A percentile compares a stretch with the other conserved stretches of the same genome.
These are phyloP conservation scores for Amphimedon queenslandica DNA, from an alignment of 37 sponge, comb jelly and placozoan species.

Conservation along the genomic window DNA sequence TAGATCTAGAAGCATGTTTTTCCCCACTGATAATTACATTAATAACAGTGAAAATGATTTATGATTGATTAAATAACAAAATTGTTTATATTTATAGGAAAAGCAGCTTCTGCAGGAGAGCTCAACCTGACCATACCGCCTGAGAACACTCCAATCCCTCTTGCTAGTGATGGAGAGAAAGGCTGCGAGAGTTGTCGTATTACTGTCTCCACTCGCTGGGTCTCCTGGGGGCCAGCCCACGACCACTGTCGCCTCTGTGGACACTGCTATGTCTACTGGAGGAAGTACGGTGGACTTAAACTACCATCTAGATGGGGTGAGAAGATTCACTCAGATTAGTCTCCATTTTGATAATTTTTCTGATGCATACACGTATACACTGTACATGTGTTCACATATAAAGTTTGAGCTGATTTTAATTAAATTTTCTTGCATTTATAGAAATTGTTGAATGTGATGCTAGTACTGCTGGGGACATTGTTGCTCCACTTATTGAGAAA, in stretches of 20 bases:
- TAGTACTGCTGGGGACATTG: neutral
- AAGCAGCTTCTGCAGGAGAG: constrained; percentile 62
- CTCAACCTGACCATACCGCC: constrained; percentile 40
- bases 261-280: constrained; percentile 87
- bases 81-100: constrained; percentile 26
- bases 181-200: constrained; percentile 79
- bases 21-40: too few species aligned
- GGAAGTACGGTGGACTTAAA: constrained; percentile 93
- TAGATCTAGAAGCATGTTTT: too few species aligned
- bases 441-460: neutral
- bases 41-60: too few species aligned
- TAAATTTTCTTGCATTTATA: neutral
- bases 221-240: constrained; percentile 82
- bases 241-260: constrained; percentile 83
- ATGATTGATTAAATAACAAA: too few species aligned
- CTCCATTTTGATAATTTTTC: neutral
- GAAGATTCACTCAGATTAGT: neutral
- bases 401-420: too few species aligned
- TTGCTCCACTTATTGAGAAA: neutral
- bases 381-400: neutral
- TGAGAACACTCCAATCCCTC: constrained; percentile 7
- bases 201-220: constrained; percentile 58
- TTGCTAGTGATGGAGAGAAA: constrained; percentile 71
- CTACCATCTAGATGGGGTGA: constrained; percentile 86
- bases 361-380: too few species aligned